Base-by-base conservation (phyloP, 2,888 invertebrate species). In the Eilema depressum region DNA sequence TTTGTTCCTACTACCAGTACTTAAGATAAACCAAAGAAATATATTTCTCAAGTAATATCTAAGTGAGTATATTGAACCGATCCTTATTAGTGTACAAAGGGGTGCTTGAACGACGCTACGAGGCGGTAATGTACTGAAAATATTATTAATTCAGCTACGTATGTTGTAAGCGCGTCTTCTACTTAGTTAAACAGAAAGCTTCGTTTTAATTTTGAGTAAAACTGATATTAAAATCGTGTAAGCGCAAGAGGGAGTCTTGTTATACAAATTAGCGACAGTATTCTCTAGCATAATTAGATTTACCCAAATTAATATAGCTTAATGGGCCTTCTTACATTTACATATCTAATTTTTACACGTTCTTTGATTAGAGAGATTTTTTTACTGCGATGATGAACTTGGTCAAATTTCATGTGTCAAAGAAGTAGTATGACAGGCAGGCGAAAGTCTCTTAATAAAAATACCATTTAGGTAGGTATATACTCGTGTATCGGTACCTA, bases 241-340 rank as follows among this genome's bases (percentile, higher is more conserved):
- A 64, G 64, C n/a, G 25, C 26, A 28, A n/a, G 28, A 47, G 47
- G 20, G 20, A n/a, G 8, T 64, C 63, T 53, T 64, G n/a, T 64
- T 64, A 64, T 14, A n/a, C n/a, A 64, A 64, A 64, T 64, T 12
- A 64, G 41, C 63, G 26, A 63, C 41, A 63, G 23, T 41, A 41
- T 63, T 66, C 30, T n/a, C 57, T 64, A 69, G 25, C 23, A 63
- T 63, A 63, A 41, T 63, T 63, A 41, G 41, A 41, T 41, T 41
- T 63, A 63, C 41, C 25, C 63, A 63, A 63, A 63, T 41, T 63
- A 20, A 41, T 26, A 41, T 20, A 41, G n/a, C 41, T 41, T 41
- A 26, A 63, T 41, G 20, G 25, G 41, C 4, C 11, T 25, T 20
- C 63, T 41, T 63, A 41, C 4, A 26, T 41, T 41, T 20, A 41